Base-by-base conservation (phyloP, 2,113 vertebrate genomes). In the Forbesichthys agassizii region DNA sequence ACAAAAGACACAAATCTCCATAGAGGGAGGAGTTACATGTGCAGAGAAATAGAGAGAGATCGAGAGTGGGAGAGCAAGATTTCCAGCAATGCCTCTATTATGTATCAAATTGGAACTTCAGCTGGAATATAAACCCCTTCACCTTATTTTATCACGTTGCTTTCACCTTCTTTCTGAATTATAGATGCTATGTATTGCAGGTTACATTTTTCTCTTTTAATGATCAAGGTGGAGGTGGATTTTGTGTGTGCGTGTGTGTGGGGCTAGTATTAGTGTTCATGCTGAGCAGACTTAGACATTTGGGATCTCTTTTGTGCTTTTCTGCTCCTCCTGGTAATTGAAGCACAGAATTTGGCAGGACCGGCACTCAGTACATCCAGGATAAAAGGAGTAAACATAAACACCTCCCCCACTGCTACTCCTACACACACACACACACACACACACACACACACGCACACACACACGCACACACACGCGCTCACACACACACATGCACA, bases 41-140 rank as follows among this genome's bases (percentile, higher is more conserved):
- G 86, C 79, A 73, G 36, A 71, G 79, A 68, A 68, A 71, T 54
- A 69, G 46, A 48, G 53, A 51, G 75, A 27, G 47, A 20, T 48
- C 27, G n/a, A 27, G 47, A 16, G 48, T 18, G 72, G 46, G 68
- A 10, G 11, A 4, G 36, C 6, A n/a, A 77, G 82, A 81, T 79
- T 85, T 82, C 78, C 78, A 74, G 84, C 76, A 77, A 85, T 85
- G 86, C 88, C 82, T 84, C 85, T 78, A 88, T 89, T 85, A 87
- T 87, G 82, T 87, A 86, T 85, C 79, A 88, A 87, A 85, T 83
- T 82, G 88, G 86, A 87, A 87, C 87, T 87, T 89, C 84, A 53
- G 48, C 33, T 33, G n/a, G 13, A 8, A 13, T 65, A n/a, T 54
- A 33, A 51, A 86, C 49, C 61, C 88, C 77, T 84, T 69, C 27